These are phyloP conservation scores for Drosophila mulleri DNA, from an alignment of 2,888 invertebrate species.

Conservation along the genomic window DNA sequence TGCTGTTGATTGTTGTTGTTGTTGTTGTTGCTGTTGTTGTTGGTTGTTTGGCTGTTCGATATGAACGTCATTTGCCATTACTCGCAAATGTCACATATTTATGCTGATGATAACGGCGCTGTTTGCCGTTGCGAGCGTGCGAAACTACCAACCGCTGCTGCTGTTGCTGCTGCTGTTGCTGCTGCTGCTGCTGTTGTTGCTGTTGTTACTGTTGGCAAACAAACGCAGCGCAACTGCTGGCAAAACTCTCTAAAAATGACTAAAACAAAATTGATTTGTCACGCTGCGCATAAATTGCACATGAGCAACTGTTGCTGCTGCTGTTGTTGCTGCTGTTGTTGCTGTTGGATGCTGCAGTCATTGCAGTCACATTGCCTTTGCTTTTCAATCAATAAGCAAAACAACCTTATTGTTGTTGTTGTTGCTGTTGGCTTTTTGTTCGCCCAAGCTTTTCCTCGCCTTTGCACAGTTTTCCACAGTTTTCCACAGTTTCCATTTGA, in stretches of 20 bases:
- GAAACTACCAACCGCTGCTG: conserved; percentile 50
- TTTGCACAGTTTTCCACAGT: conserved; percentile 16
- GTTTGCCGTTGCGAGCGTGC: conserved; percentile 64
- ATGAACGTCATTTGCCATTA: conserved; percentile 52
- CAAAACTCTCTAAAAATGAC: conserved; percentile 62
- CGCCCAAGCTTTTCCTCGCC: conserved; percentile 6
- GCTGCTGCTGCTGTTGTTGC: not conserved
- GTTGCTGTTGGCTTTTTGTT: not conserved
- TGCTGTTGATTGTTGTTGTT: conserved; percentile 20
- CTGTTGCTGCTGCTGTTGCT: not conserved
- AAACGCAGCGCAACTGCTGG: conserved; percentile 33
- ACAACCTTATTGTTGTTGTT: conserved; percentile 51
- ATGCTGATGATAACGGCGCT: conserved; percentile 70
- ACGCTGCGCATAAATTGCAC: conserved; percentile 83
- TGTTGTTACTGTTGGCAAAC: conserved; percentile 43
- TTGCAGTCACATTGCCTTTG: conserved; percentile 54
- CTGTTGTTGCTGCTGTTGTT: conserved; percentile 19
- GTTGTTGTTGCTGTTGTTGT: conserved; percentile 14
- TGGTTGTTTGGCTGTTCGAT: conserved; percentile 25
- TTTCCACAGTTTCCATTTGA: conserved; percentile 27
- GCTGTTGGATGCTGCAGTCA: conserved; percentile 47
- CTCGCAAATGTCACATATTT: conserved; percentile 61
- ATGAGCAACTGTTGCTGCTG: conserved; percentile 60
- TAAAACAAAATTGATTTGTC: conserved; percentile 77
- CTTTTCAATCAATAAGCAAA: conserved; percentile 74